A percentile compares a stretch with the other conserved stretches of the same genome.
Evolutionary conservation across 2,888 invertebrate genomes (phyloP).

Genomic region (Melinaea marsaeus): DNA sequence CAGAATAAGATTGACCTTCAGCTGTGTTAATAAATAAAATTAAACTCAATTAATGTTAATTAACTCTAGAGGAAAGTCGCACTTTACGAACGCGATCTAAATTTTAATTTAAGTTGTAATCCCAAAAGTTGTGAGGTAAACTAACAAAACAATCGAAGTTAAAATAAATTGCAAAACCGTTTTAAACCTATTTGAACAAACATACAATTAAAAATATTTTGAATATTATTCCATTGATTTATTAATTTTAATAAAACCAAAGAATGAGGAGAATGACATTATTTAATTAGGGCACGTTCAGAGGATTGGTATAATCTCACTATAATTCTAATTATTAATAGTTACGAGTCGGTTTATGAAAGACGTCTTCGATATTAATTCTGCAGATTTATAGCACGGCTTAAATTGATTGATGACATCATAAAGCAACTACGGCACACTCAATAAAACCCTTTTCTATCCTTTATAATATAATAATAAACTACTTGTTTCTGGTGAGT

Average conservation of each 20-base stretch:
- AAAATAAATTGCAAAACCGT: conserved; percentile 8
- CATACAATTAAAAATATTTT: too few species aligned
- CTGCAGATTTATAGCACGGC: conserved; percentile 25
- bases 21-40: conserved; percentile 11
- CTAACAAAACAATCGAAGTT: conserved; percentile 10
- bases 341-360: not conserved
- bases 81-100: conserved; percentile 6
- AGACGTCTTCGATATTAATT: conserved; percentile 21
- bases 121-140: conserved; percentile 14
- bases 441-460: not conserved
- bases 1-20: not conserved
- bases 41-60: conserved; percentile 13
- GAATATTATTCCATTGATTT: too few species aligned
- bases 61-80: conserved; percentile 7
- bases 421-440: conserved; percentile 22
- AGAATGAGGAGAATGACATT: not conserved
- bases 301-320: not conserved
- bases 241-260: too few species aligned
- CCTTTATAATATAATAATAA: not conserved
- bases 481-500: not conserved
- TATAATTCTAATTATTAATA: not conserved
- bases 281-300: not conserved
- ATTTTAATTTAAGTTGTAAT: conserved; percentile 19
- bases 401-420: conserved; percentile 31
- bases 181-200: too few species aligned